A percentile compares a stretch with the other conserved stretches of the same genome.
These are phyloP conservation scores for Prochilodus magdalenae DNA, from an alignment of 2,113 vertebrate species.

Conservation along the genomic window DNA sequence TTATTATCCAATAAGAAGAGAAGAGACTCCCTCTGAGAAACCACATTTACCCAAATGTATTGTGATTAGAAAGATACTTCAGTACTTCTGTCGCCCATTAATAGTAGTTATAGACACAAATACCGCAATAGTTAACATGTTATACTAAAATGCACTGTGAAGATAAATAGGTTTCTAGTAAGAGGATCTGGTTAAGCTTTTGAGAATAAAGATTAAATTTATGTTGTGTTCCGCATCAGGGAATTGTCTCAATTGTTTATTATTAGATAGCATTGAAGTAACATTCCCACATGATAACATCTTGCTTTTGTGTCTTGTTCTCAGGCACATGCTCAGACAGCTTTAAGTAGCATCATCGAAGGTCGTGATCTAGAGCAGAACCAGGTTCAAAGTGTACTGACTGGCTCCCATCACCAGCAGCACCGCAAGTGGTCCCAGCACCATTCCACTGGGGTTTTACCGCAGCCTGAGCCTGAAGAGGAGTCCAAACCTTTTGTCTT, in stretches of 20 bases:
- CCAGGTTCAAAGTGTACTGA: conserved; percentile 74
- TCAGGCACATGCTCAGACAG: conserved; percentile 73
- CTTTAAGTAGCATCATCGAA: conserved; percentile 48
- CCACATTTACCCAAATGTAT: no score
- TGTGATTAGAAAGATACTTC: no score
- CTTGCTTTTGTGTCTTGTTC: conserved; percentile 36
- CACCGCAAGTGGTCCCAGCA: conserved; percentile 72
- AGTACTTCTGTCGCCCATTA: no score
- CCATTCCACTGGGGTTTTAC: conserved; percentile 60
- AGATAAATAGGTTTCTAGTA: no score
- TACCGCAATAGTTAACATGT: no score
- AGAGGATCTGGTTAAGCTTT: no score
- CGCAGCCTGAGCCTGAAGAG: conserved; percentile 63
- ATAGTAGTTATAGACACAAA: no score
- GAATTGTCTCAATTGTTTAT: no score
- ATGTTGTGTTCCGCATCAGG: not conserved
- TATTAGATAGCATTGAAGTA: not conserved
- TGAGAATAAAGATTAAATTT: conserved; percentile 57
- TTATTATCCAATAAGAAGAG: no score
- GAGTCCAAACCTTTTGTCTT: conserved; percentile 82
- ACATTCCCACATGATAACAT: not conserved
- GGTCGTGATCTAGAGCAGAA: conserved; percentile 66
- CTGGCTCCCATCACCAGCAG: conserved; percentile 60
- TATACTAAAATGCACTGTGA: no score
- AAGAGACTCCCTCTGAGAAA: no score